A percentile compares a stretch with the other conserved stretches of the same genome.
Conservation (phyloP, 2,113 vertebrate genomes). For the Cinclus cinclus region DNA sequence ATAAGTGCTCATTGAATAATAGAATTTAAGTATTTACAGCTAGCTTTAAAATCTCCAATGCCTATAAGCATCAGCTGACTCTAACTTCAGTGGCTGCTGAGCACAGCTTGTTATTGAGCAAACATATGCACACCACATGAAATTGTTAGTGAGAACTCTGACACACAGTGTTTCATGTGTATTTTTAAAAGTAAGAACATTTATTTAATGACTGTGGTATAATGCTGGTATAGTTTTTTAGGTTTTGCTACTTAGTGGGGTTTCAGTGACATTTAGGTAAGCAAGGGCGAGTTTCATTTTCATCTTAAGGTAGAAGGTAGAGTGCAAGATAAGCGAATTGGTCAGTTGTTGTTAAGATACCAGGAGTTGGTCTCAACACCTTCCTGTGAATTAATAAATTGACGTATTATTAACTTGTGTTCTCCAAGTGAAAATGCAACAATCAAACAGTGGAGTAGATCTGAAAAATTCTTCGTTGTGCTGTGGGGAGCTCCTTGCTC, state of each 20-base stretch:
- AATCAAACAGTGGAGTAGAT: neutral
- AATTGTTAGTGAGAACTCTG: neutral
- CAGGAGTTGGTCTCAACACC: neutral
- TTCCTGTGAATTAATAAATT: neutral
- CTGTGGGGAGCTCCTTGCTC: neutral
- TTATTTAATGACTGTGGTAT: neutral
- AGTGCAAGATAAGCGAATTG: neutral
- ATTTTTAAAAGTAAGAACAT: neutral
- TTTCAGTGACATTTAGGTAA: neutral
- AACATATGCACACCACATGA: neutral
- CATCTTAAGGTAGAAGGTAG: neutral
- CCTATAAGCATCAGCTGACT: neutral
- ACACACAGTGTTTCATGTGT: neutral
- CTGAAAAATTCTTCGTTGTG: neutral
- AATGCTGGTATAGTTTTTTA: neutral
- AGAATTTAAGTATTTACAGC: neutral
- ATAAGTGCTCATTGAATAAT: neutral
- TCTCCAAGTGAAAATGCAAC: neutral
- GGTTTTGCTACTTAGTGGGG: neutral
- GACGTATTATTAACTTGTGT: neutral
- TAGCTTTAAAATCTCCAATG: neutral
- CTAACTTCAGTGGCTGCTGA: neutral
- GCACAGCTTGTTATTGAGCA: neutral
- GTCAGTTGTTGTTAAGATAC: accelerated
- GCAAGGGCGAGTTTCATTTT: neutral